Evolutionary conservation across 2,113 vertebrate species (phyloP).

Genomic region (Gracilinanus agilis): DNA sequence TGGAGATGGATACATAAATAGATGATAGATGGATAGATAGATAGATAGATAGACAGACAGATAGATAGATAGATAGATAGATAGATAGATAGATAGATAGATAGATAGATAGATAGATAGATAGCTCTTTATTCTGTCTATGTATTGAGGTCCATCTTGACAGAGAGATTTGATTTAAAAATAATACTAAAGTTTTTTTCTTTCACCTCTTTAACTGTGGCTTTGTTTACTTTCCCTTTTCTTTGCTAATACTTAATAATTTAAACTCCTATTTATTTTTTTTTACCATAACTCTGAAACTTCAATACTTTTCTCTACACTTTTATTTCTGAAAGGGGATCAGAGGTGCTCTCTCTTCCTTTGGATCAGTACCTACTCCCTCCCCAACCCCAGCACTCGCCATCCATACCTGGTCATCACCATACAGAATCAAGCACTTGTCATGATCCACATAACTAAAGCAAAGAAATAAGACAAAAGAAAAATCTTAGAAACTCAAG

Average conservation of each 20-base stretch:
- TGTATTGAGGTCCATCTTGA: not conserved
- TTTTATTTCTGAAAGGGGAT: not conserved
- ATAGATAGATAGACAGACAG: no score
- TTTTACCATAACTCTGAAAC: not conserved
- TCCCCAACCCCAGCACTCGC: not conserved
- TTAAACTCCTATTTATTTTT: not conserved
- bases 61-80: no score
- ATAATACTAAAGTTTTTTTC: not conserved
- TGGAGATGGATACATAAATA: no score
- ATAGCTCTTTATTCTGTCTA: not conserved
- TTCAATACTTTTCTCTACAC: not conserved
- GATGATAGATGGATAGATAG: no score
- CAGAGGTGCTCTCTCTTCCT: not conserved
- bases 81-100: no score
- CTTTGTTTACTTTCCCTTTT: not conserved
- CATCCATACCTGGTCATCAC: conserved; percentile 86
- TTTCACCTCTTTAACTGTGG: accelerated
- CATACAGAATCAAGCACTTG: conserved; percentile 87
- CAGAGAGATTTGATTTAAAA: not conserved
- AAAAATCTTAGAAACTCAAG: not conserved
- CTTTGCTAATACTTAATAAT: not conserved
- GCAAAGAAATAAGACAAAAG: conserved; percentile 52
- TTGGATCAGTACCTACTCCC: not conserved
- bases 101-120: not conserved
- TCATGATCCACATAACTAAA: conserved; percentile 83